Conservation (phyloP, 1,140 invertebrate species). For the Bombus ignitus region DNA sequence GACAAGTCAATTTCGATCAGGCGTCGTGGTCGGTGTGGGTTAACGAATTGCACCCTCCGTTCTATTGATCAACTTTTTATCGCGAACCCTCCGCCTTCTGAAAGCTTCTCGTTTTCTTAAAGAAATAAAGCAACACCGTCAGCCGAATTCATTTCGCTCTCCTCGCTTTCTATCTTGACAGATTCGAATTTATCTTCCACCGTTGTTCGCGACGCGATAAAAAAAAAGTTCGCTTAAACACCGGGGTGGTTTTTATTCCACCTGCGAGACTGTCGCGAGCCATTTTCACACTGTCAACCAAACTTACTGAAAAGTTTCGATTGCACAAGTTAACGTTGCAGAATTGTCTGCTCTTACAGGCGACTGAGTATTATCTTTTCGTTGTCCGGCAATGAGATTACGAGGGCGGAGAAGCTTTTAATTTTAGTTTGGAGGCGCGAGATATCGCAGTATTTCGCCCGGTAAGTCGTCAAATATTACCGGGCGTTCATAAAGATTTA, state of each 20-base stretch:
- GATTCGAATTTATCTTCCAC: constrained; percentile 61
- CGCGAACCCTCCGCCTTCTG: constrained; percentile 18
- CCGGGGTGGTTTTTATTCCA: not conserved
- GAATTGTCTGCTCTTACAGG: not conserved
- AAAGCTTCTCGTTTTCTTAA: constrained; percentile 24
- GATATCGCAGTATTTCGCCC: not conserved
- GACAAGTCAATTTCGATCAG: not conserved
- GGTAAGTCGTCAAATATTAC: constrained; percentile 16
- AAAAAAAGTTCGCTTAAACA: not conserved
- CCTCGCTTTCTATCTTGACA: constrained; percentile 9
- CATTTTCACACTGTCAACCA: constrained; percentile 29
- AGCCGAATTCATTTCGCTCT: constrained; percentile 42
- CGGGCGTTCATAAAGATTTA: constrained; percentile 20
- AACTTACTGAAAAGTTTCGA: constrained; percentile 36
- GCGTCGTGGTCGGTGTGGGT: not conserved
- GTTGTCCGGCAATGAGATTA: not conserved
- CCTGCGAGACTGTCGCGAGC: not conserved
- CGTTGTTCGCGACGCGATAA: not conserved
- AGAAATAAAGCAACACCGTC: constrained; percentile 38
- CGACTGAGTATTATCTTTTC: not conserved
- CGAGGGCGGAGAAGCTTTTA: not conserved
- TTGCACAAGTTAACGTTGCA: constrained; percentile 16
- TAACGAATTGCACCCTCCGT: constrained; percentile 17
- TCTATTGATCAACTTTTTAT: constrained; percentile 48
- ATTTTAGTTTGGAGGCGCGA: not conserved